Conservation (phyloP, 2,797 vertebrate genomes). For the Trachops cirrhosus region DNA sequence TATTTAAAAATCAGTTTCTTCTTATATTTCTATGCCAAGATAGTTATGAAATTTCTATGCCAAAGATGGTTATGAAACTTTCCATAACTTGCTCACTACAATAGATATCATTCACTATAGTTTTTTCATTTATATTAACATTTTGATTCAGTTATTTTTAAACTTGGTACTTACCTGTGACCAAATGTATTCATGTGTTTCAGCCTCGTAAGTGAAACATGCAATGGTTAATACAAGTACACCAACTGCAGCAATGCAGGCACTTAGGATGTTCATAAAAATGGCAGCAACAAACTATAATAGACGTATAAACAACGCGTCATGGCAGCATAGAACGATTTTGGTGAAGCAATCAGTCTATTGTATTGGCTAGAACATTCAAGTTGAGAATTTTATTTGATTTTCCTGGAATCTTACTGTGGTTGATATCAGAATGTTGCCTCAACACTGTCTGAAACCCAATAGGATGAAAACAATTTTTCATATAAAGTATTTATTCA, state of each 20-base stretch:
- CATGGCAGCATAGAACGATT: neutral
- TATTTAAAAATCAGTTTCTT: neutral
- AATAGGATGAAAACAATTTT: neutral
- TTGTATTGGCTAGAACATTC: neutral
- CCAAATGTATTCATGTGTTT: neutral
- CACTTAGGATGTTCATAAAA: neutral
- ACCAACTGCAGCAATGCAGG: neutral
- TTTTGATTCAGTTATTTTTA: neutral
- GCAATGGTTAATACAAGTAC: fast-evolving
- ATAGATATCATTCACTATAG: neutral
- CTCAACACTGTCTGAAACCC: neutral
- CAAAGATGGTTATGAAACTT: neutral
- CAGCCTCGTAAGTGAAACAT: neutral
- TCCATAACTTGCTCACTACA: neutral
- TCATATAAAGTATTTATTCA: neutral
- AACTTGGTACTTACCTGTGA: constrained; percentile 58
- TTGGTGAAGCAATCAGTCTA: neutral
- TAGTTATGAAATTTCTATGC: neutral
- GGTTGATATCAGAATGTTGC: neutral
- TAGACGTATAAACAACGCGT: neutral
- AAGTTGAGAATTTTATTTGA: neutral
- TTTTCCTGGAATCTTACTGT: neutral
- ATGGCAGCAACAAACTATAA: constrained; percentile 4
- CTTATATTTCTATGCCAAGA: neutral
- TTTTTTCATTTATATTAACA: constrained; percentile 3